Evolutionary conservation across 2,888 invertebrate genomes (phyloP), one percentile per base, ranked within the genome.

Genomic region (Buathra laborator): DNA sequence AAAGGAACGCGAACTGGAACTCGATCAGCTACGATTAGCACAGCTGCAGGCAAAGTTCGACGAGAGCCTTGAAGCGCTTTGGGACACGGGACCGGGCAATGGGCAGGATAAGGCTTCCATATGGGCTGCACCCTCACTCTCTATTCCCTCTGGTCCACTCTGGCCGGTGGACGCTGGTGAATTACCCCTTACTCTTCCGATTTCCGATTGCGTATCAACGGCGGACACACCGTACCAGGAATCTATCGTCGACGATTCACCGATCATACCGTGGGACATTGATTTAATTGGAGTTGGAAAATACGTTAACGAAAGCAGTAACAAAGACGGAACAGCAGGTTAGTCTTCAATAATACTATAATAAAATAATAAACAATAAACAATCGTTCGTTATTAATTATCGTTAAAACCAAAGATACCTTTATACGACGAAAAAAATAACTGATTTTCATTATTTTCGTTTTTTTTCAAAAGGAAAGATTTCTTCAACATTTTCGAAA

Each of bases 11-110:
- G 92, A 92, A 88, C 85, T 92, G 70, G 92, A 93, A 88, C 86
- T 92, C 89, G 95, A 95, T 89, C 94, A 94, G 87, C 94, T 95
- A 90, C 93, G 95, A 79, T 95, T 96, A 88, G 96, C 95, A 4
- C 95, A 95, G 88, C 95, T 96, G 89, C 95, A 96, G 90, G 96
- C 96, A 7, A 96, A 96, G 93, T 96, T 96, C 92, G 95, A 96
- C 92, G 95, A 95, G 87, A 96, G 95, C 91, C 95, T 96, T 86
- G 96, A 96, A 92, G 96, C 96, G 53, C 94, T 96, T 82, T 96
- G 96, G 96, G 95, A 94, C 87, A 93, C 92, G 88, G 94, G 92
- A 85, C 94, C 88, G 94, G 95, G 91, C 94, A 95, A 88, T 94
- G 94, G 90, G 80, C 93, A 92, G 84, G 92, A 91, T 77, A 92